Evolutionary conservation across 64 coral and sea anemone species (phyloP), one percentile per base, ranked within the genome.

Genomic region (Actinia equina): DNA sequence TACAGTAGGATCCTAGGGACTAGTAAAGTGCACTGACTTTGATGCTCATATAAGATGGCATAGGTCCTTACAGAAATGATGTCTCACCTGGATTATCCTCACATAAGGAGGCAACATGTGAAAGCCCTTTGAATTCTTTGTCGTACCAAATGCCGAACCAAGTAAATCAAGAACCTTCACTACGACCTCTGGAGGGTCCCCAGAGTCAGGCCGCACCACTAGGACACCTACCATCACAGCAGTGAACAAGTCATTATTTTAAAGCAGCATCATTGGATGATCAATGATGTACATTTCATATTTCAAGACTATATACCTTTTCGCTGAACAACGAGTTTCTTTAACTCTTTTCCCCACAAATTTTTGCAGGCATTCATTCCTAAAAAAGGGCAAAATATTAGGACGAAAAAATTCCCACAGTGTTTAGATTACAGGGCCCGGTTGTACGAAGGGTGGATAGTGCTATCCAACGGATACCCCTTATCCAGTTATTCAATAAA

Each of bases 291-390:
- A 74, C 2, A 30, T 27, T 4, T 37, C 30, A 37, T 74, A 74
- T 3, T 30, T 30, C n/a, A 27, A 13, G 13, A 74, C 41, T 77
- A 37, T 37, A 37, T 37, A 89, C 71, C 83, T 42, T 92, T 65
- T 85, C 91, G 88, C 17, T 87, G 53, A 26, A 96, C 71, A 23
- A 96, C 89, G 27, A 93, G 91, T 8, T 96, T 88, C 52, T 90
- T 96, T 51, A 96, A 44, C 7, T 96, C 84, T 74, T 93, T 89
- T 6, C 94, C 91, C 94, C 94, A 96, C 18, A 89, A 87, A 57
- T 96, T 93, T 30, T 92, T 83, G 74, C 94, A 96, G 20, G 94
- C 94, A 76, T 96, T n/a, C 94, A 76, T 96, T 89, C 94, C 94
- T 96, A 44, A 51, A 26, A 59, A 52, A 8, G 49, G 89, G 7